phyloP scores from a whole-genome alignment of 1,140 invertebrate genomes.

The Coptotermes formosanus region DNA sequence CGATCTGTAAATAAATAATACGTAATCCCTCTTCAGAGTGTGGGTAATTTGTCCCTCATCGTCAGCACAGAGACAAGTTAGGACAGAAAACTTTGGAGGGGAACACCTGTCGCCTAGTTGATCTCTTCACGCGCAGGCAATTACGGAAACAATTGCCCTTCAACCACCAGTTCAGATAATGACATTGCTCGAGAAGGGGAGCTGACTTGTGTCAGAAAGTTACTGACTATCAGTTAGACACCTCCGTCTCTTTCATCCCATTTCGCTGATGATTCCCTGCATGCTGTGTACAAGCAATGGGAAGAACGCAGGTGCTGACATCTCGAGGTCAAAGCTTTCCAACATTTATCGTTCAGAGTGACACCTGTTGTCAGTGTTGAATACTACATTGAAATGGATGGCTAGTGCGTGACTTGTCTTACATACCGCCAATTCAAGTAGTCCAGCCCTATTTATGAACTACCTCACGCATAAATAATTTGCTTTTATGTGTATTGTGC shows the following conservation, averaged over 20 bases:
- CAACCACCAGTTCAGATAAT: background rate
- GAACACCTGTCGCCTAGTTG: background rate
- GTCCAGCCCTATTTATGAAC: too few relatives aligned
- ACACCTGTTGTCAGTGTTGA: background rate
- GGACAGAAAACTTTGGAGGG: background rate
- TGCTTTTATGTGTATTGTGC: too few relatives aligned
- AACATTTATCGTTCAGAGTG: background rate
- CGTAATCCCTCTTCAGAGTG: background rate
- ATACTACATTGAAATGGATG: background rate
- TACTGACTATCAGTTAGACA: background rate
- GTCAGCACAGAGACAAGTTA: background rate
- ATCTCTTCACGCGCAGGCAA: background rate
- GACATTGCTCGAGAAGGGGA: background rate
- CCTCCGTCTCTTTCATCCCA: background rate
- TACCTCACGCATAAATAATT: too few relatives aligned
- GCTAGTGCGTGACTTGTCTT: background rate
- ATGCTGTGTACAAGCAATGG: background rate
- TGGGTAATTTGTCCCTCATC: background rate
- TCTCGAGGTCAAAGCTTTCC: background rate
- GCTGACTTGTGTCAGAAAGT: background rate
- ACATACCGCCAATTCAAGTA: background rate
- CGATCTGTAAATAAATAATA: too few relatives aligned
- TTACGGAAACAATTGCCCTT: background rate
- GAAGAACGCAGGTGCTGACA: background rate
- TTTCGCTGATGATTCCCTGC: background rate